Evolutionary conservation across 1,140 invertebrate species (phyloP).

Genomic region (Plectrocnemia conspersa): DNA sequence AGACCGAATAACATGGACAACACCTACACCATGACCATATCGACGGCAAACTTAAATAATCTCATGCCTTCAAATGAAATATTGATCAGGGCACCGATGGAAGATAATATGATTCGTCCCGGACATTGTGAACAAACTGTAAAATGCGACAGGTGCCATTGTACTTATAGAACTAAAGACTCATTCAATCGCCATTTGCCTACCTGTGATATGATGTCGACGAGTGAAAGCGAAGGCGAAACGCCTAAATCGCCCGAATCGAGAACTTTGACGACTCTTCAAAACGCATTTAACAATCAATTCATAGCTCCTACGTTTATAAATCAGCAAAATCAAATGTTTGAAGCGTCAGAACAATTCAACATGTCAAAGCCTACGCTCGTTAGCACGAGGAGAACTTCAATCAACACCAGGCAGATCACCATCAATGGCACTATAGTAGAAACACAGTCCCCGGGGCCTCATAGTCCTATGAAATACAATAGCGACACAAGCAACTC

Average conservation of each 20-base stretch:
- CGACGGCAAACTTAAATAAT: constrained; percentile 43
- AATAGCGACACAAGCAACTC: constrained; percentile 2
- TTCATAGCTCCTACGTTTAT: constrained; percentile 51
- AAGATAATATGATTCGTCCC: constrained; percentile 41
- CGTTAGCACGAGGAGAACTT: constrained; percentile 47
- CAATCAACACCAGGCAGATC: constrained; percentile 51
- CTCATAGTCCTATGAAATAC: constrained; percentile 29
- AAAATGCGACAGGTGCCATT: constrained; percentile 80
- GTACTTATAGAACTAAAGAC: constrained; percentile 81
- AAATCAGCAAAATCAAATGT: constrained; percentile 42
- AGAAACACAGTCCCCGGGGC: constrained; percentile 49
- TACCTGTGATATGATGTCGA: constrained; percentile 70
- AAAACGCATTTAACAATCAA: constrained; percentile 48
- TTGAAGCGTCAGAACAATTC: constrained; percentile 41
- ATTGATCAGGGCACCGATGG: constrained; percentile 46
- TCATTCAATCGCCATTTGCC: constrained; percentile 80
- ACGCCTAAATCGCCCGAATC: constrained; percentile 53
- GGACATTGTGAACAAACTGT: constrained; percentile 64
- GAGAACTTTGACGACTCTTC: constrained; percentile 48
- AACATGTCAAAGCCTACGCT: constrained; percentile 47
- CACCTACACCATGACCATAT: constrained; percentile 48
- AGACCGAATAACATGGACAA: constrained; percentile 49
- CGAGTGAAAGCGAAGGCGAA: constrained; percentile 69
- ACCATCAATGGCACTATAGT: constrained; percentile 52
- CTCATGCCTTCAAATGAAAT: constrained; percentile 42